These are phyloP conservation scores for Trematomus bernacchii DNA, from an alignment of 2,797 vertebrate species.

Conservation along the genomic window DNA sequence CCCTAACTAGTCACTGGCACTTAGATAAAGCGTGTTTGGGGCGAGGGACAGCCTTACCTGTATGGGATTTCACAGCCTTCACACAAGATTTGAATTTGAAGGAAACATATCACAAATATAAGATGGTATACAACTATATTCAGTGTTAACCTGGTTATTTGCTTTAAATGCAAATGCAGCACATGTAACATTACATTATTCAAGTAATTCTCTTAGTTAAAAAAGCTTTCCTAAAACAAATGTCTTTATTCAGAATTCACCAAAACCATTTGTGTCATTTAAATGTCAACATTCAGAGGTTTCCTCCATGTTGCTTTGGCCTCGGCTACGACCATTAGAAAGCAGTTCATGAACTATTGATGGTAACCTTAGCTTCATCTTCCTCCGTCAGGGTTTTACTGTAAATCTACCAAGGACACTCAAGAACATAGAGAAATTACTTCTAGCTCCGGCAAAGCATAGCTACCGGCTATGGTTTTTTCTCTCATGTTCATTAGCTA, in stretches of 20 bases:
- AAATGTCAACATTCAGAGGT: slow-evolving; percentile 21
- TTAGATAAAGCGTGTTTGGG: background rate
- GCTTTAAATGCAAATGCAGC: slow-evolving; percentile 15
- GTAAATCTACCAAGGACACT: slow-evolving; percentile 22
- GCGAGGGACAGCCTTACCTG: background rate
- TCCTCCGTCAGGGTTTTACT: slow-evolving; percentile 35
- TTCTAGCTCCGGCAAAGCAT: slow-evolving; percentile 9
- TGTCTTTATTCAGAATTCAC: background rate
- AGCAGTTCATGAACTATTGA: slow-evolving; percentile 53
- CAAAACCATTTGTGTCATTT: slow-evolving; percentile 1
- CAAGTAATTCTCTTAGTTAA: background rate
- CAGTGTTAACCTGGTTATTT: slow-evolving; percentile 19
- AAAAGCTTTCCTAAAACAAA: background rate
- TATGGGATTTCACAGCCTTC: slow-evolving; percentile 14
- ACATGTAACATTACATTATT: background rate
- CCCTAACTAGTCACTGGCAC: background rate
- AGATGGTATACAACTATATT: background rate
- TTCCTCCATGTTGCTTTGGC: slow-evolving; percentile 57
- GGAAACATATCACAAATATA: slow-evolving; percentile 16
- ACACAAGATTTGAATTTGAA: slow-evolving; percentile 23
- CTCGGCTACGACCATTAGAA: slow-evolving; percentile 17
- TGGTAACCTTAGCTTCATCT: slow-evolving; percentile 31
- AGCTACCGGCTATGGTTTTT: slow-evolving; percentile 16
- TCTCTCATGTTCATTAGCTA: slow-evolving; percentile 34
- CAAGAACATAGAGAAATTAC: slow-evolving; percentile 17